Percentiles rank a stretch among this genome's conserved stretches.
Evolutionary conservation across 2,797 vertebrate species (phyloP).

Genomic region (Caiman crocodilus): DNA sequence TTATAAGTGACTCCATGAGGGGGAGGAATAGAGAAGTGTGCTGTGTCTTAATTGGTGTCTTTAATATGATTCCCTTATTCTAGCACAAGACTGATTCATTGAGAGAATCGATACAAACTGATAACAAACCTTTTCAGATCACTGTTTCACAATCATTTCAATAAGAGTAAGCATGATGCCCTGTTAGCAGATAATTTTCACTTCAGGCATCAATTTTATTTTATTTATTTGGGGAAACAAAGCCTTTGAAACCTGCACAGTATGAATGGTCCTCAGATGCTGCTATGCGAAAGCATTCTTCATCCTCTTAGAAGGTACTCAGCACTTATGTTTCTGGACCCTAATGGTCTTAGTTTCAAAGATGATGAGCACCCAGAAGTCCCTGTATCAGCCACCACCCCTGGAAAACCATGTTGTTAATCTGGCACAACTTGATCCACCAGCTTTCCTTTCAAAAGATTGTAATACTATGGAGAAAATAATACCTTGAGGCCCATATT

Average conservation of each 20-base stretch:
- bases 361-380: neutral
- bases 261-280: neutral
- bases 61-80: neutral
- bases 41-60: neutral
- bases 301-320: neutral
- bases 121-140: neutral
- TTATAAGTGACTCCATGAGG: neutral
- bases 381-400: neutral
- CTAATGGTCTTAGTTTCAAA: neutral
- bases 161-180: neutral
- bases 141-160: neutral
- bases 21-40: neutral
- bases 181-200: too few relatives aligned
- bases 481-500: neutral
- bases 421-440: too few relatives aligned
- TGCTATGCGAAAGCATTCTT: neutral
- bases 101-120: fast-evolving
- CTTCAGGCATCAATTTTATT: too few relatives aligned
- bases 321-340: neutral
- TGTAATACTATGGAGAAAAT: neutral
- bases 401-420: neutral
- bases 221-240: too few relatives aligned
- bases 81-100: neutral
- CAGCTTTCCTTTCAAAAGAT: neutral
- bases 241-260: neutral